A percentile compares a stretch with the other conserved stretches of the same genome.
These are phyloP conservation scores for Paramisgurnus dabryanus DNA, from an alignment of 2,113 vertebrate species.

Conservation along the genomic window DNA sequence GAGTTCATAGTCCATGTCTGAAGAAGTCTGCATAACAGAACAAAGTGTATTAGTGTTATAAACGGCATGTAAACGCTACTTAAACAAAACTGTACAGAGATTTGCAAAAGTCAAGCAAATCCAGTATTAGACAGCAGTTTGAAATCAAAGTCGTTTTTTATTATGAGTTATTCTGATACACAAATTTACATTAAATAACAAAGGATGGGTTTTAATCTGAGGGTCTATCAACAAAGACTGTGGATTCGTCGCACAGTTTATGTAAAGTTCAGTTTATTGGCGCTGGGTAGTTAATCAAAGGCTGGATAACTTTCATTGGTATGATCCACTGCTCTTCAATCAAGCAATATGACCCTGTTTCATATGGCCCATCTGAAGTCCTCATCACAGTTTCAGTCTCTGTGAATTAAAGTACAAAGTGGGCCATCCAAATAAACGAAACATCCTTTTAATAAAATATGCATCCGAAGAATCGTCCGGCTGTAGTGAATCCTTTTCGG, in stretches of 20 bases:
- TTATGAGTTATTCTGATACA: conserved; percentile 22
- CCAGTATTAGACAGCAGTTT: conserved; percentile 27
- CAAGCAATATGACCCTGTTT: neutral
- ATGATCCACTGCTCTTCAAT: neutral
- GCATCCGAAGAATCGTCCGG: conserved; percentile 6
- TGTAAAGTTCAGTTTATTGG: neutral
- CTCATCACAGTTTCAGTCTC: neutral
- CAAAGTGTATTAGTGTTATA: conserved; percentile 25
- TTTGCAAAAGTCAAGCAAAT: conserved; percentile 21
- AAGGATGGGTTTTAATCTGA: neutral
- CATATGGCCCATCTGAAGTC: neutral
- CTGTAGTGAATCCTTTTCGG: conserved; percentile 26
- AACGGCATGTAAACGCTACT: conserved; percentile 20
- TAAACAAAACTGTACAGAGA: conserved; percentile 37
- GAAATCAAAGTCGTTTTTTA: conserved; percentile 25
- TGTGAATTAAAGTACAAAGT: conserved; percentile 1
- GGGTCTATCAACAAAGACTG: conserved; percentile 20
- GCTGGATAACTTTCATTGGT: conserved; percentile 32
- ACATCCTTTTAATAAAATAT: conserved; percentile 21
- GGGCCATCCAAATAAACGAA: conserved; percentile 15
- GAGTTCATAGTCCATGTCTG: neutral
- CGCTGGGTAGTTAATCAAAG: neutral
- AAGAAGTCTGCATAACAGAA: neutral
- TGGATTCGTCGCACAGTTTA: neutral
- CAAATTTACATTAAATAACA: conserved; percentile 43